Evolutionary conservation across 2,113 vertebrate species (phyloP).

Genomic region (Cervus canadensis): DNA sequence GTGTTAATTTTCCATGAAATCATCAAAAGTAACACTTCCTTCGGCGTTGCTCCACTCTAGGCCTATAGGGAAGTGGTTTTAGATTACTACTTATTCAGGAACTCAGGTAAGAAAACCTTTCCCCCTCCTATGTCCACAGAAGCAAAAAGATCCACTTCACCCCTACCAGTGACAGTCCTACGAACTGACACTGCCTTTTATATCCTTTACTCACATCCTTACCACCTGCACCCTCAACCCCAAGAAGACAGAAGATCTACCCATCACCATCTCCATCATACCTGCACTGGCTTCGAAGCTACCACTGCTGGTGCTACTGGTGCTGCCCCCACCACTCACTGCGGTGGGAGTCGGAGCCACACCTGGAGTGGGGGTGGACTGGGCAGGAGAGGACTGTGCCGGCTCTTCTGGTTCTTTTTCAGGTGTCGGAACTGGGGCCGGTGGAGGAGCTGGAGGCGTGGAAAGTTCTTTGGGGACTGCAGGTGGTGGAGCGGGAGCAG

Average conservation of each 20-base stretch:
- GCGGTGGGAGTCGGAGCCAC: slow-evolving; percentile 29
- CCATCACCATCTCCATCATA: slow-evolving; percentile 49
- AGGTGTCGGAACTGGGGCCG: slow-evolving; percentile 13
- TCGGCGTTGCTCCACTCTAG: not conserved
- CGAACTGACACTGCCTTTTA: not conserved
- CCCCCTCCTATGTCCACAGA: not conserved
- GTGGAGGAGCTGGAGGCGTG: not conserved
- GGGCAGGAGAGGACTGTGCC: slow-evolving; percentile 44
- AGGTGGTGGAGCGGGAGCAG: slow-evolving; percentile 76
- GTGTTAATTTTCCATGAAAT: not conserved
- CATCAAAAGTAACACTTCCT: not conserved
- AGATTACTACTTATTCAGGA: not conserved
- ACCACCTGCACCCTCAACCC: not conserved
- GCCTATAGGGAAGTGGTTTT: not conserved
- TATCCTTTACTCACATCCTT: not conserved
- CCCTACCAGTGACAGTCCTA: not conserved
- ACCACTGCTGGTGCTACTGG: slow-evolving; percentile 83
- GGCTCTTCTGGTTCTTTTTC: slow-evolving; percentile 73
- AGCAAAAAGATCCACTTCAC: too few species aligned
- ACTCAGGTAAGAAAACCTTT: not conserved
- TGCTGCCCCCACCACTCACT: slow-evolving; percentile 49
- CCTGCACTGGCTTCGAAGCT: slow-evolving; percentile 86
- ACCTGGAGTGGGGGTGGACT: slow-evolving; percentile 31
- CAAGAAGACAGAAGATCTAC: not conserved
- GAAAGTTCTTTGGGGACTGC: slow-evolving; percentile 66